A percentile compares a stretch with the other conserved stretches of the same genome.
phyloP scores from a whole-genome alignment of 2,113 vertebrate species.

The Lasiurus borealis region DNA sequence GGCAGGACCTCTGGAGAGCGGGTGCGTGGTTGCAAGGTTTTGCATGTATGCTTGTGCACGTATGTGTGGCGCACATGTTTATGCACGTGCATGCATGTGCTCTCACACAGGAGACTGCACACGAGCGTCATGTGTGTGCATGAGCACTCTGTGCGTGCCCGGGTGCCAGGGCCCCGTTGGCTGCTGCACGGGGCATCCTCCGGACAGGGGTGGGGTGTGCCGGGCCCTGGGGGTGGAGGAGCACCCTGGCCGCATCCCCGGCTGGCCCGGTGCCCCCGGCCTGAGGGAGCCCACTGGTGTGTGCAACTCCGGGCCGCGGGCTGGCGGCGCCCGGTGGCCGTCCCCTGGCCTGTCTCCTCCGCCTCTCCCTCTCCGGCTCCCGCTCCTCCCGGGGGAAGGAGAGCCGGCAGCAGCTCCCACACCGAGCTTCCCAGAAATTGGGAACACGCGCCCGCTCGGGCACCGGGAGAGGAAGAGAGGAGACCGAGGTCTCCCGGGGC shows the following conservation, averaged over 20 bases:
- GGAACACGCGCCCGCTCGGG: slow-evolving; percentile 79
- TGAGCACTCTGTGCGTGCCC: neutral
- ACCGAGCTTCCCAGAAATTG: slow-evolving; percentile 70
- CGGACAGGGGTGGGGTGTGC: neutral
- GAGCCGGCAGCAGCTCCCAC: slow-evolving; percentile 20
- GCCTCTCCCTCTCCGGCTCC: neutral
- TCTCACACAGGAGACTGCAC: too few species aligned
- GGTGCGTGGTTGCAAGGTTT: neutral
- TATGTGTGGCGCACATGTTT: too few species aligned
- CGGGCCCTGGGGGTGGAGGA: neutral
- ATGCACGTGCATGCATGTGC: fast-evolving
- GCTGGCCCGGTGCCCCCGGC: neutral
- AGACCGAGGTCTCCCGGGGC: slow-evolving; percentile 26
- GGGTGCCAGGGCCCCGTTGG: neutral
- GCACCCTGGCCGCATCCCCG: neutral
- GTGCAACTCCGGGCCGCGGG: neutral
- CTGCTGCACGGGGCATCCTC: neutral
- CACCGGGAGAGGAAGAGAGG: slow-evolving; percentile 53
- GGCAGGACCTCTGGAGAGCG: neutral
- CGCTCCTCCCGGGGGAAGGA: neutral
- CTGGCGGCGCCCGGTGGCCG: too few species aligned
- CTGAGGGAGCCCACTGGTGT: neutral
- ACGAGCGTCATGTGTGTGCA: fast-evolving
- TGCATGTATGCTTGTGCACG: neutral
- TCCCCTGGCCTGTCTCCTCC: neutral